These are phyloP conservation scores for Mesitornis unicolor DNA, from an alignment of 2,113 vertebrate genomes.

Conservation along the genomic window DNA sequence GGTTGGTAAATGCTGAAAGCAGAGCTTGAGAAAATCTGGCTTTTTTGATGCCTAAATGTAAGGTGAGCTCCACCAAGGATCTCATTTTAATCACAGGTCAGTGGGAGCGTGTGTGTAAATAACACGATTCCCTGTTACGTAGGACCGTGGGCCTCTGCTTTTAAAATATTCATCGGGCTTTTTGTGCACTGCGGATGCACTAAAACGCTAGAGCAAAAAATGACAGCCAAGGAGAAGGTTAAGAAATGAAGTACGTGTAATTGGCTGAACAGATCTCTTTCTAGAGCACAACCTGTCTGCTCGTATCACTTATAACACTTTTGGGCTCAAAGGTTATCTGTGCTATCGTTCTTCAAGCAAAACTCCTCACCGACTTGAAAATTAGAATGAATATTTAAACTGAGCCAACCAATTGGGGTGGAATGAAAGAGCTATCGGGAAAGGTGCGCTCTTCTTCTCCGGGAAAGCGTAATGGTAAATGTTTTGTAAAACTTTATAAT, in stretches of 20 bases:
- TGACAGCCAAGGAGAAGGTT: neutral
- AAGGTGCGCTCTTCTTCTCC: neutral
- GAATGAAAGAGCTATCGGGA: neutral
- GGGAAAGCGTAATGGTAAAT: neutral
- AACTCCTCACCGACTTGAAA: neutral
- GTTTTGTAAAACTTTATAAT: constrained; percentile 3
- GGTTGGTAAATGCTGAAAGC: neutral
- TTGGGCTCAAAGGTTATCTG: neutral
- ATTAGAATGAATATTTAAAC: neutral
- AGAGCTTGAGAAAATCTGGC: neutral
- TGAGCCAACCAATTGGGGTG: neutral
- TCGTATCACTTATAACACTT: neutral
- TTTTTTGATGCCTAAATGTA: neutral
- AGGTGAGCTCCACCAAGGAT: neutral
- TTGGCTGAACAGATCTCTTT: neutral
- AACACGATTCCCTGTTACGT: neutral
- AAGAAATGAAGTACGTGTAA: neutral
- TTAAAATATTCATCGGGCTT: neutral
- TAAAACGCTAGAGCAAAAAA: neutral
- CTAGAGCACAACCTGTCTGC: neutral
- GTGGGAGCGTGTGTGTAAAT: neutral
- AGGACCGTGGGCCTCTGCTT: neutral
- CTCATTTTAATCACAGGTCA: neutral
- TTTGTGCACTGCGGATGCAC: neutral
- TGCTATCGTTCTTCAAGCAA: neutral